Evolutionary conservation across 2,797 vertebrate species (phyloP).

Genomic region (Philypnodon macrostomus): DNA sequence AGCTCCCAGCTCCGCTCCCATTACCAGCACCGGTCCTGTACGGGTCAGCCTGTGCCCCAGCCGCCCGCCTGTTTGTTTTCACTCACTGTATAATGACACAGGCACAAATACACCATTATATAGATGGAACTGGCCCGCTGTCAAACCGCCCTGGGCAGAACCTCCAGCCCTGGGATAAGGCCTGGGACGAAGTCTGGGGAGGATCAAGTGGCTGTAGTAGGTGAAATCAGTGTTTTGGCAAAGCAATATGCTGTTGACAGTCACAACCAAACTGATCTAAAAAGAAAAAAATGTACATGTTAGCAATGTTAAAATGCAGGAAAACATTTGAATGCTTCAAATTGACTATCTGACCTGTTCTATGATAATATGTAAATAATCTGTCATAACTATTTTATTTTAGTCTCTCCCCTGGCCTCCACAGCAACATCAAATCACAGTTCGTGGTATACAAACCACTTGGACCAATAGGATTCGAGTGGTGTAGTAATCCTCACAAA

Average conservation of each 20-base stretch:
- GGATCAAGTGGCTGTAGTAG: slow-evolving; percentile 7
- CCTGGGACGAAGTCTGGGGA: slow-evolving; percentile 17
- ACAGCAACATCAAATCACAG: too few species aligned
- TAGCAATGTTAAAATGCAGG: too few species aligned
- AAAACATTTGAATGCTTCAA: too few species aligned
- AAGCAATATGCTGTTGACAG: neutral
- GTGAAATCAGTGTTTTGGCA: slow-evolving; percentile 4
- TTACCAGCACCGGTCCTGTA: slow-evolving; percentile 9
- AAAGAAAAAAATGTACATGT: too few species aligned
- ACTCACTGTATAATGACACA: slow-evolving; percentile 49
- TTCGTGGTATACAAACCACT: too few species aligned
- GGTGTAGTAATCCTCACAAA: too few species aligned
- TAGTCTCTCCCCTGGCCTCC: too few species aligned
- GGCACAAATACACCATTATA: slow-evolving; percentile 41
- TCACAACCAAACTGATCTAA: neutral
- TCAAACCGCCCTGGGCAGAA: slow-evolving; percentile 27
- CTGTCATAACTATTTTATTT: too few species aligned
- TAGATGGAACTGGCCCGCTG: slow-evolving; percentile 40
- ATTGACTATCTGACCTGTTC: too few species aligned
- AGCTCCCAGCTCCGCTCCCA: slow-evolving; percentile 10
- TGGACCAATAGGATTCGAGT: too few species aligned
- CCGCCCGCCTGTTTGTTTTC: slow-evolving; percentile 48
- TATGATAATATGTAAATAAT: too few species aligned
- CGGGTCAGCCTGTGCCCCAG: slow-evolving; percentile 5
- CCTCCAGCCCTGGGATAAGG: slow-evolving; percentile 4